Evolutionary conservation across 1,140 invertebrate species (phyloP).

Genomic region (Pogonus chalceus): DNA sequence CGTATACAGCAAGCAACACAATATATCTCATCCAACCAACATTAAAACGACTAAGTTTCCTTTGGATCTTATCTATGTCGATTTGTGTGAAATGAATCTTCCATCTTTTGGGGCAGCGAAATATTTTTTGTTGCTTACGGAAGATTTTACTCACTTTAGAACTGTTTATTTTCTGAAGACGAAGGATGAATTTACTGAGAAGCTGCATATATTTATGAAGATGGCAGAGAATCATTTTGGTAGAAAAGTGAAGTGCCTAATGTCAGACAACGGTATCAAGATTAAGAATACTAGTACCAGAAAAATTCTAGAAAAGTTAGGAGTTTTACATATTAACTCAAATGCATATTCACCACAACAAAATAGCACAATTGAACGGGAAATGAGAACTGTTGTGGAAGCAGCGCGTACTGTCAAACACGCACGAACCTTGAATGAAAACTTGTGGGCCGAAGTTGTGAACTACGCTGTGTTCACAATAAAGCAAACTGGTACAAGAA

Average conservation of each 20-base stretch:
- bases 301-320: conserved; percentile 8
- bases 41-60: no score
- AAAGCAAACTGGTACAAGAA: conserved; percentile 23
- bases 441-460: conserved; percentile 32
- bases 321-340: conserved; percentile 1
- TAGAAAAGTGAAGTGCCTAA: conserved; percentile 17
- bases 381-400: conserved; percentile 32
- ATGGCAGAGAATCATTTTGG: no score
- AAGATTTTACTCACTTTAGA: no score
- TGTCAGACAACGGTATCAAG: neutral
- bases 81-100: no score
- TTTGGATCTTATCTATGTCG: no score
- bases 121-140: no score
- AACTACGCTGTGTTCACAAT: conserved; percentile 22
- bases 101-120: no score
- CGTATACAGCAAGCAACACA: no score
- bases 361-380: conserved; percentile 24
- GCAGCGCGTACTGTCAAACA: conserved; percentile 24
- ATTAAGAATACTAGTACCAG: conserved; percentile 4
- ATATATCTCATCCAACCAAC: no score
- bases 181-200: no score
- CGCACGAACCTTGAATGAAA: conserved; percentile 14
- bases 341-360: conserved; percentile 13
- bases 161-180: no score
- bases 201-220: no score